phyloP scores from a whole-genome alignment of 2,888 invertebrate species.

The Hirudinaria manillensis region DNA sequence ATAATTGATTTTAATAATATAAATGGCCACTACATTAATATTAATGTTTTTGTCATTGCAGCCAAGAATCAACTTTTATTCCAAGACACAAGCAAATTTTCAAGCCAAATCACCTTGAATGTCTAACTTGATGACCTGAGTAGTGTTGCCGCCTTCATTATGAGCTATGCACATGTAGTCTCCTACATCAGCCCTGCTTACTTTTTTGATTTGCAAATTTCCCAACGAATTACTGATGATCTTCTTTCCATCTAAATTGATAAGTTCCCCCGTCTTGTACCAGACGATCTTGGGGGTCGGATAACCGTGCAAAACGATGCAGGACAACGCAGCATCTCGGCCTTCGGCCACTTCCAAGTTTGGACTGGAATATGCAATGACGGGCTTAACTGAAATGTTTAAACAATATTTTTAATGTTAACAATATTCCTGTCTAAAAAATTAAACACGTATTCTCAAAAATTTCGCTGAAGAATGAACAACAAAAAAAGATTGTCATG shows the following conservation, averaged over 20 bases:
- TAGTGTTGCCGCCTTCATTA: slow-evolving; percentile 49
- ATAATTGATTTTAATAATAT: too few species aligned
- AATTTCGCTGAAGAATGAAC: too few species aligned
- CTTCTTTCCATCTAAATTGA: background rate
- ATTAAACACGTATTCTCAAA: background rate
- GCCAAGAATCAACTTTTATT: too few species aligned
- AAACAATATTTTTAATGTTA: background rate
- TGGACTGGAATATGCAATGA: slow-evolving; percentile 55
- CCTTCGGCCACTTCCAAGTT: slow-evolving; percentile 53
- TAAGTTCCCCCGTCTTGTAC: slow-evolving; percentile 8
- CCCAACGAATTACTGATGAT: background rate
- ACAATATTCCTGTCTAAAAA: too few species aligned
- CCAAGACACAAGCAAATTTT: background rate
- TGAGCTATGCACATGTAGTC: slow-evolving; percentile 50
- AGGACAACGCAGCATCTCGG: slow-evolving; percentile 51
- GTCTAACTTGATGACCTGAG: slow-evolving; percentile 57
- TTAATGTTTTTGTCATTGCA: too few species aligned
- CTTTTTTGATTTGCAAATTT: slow-evolving; percentile 5
- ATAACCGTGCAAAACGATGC: slow-evolving; percentile 54
- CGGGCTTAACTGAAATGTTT: slow-evolving; percentile 51
- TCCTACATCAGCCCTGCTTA: slow-evolving; percentile 45
- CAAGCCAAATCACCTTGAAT: slow-evolving; percentile 58
- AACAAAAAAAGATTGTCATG: too few species aligned
- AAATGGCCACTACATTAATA: too few species aligned
- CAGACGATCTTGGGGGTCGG: slow-evolving; percentile 50